Evolutionary conservation across 2,888 invertebrate genomes (phyloP).

Genomic region (Eubasilissa splendida): DNA sequence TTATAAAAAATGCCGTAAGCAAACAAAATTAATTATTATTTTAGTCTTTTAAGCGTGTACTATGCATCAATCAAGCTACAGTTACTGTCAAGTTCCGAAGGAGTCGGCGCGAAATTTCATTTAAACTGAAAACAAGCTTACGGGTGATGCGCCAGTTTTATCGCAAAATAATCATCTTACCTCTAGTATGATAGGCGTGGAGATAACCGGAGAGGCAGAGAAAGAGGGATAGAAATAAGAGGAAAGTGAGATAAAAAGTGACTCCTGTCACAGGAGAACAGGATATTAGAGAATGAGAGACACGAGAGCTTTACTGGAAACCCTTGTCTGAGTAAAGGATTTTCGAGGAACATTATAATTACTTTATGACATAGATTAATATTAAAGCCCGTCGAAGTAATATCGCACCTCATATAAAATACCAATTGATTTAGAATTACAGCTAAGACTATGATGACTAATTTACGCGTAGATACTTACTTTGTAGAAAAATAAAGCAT

Average conservation of each 20-base stretch:
- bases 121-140: no score
- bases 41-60: no score
- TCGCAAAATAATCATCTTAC: no score
- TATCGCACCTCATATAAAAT: slow-evolving; percentile 29
- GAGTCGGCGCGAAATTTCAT: no score
- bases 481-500: no score
- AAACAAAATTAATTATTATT: no score
- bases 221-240: neutral
- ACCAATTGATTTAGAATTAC: slow-evolving; percentile 11
- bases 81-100: no score
- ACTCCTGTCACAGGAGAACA: slow-evolving; percentile 32
- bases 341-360: slow-evolving; percentile 32
- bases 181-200: slow-evolving; percentile 1
- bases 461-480: no score
- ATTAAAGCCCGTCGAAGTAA: slow-evolving; percentile 15
- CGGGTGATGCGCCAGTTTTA: no score
- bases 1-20: no score
- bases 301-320: slow-evolving; percentile 33
- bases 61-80: no score
- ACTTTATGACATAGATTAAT: slow-evolving; percentile 36
- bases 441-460: no score
- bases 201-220: slow-evolving; percentile 19
- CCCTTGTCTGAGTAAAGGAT: slow-evolving; percentile 42
- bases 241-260: slow-evolving; percentile 24
- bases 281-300: slow-evolving; percentile 22